Base-by-base conservation (phyloP, 2,888 invertebrate genomes). In the Cantharis rufa region DNA sequence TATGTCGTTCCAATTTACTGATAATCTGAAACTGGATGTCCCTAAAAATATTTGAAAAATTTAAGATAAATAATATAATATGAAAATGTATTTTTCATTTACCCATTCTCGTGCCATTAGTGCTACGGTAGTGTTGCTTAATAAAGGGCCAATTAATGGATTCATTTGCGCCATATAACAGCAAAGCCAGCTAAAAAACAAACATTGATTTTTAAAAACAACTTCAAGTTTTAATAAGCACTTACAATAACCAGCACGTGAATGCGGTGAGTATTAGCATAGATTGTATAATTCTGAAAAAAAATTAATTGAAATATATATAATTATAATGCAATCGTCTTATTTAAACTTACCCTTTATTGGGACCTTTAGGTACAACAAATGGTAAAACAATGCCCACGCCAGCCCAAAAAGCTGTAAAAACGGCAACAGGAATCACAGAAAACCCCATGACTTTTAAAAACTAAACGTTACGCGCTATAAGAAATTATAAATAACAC, bases 91-190 rank as follows among this genome's bases (percentile, higher is more conserved):
- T 32, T n/a, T 28, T 32, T 5, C 63, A 75, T 89, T 90, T 90
- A 94, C 94, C 96, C 96, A 96, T 89, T 94, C 92, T 77, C 89
- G 90, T 13, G 94, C 92, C 88, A 96, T 94, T 86, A 96, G 91
- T 80, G 94, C 89, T 74, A 96, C 89, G 0, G 94, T 93, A 64
- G 91, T 90, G 82, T 91, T 92, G 82, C 90, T 90, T 7, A 97
- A 89, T 89, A 92, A 93, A 71, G 96, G 97, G 24, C 96, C 97
- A 80, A 97, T 93, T 72, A 97, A 89, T 0, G 97, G 97, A 89
- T 97, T 97, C 96, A 97, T 96, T 89, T 97, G 97, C 4, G 95
- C 94, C 93, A 97, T 93, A 86, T 96, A 97, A 82, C 96, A 96
- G 85, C 96, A 96, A 82, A 97, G 89, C 97, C 96, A 97, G 89